Evolutionary conservation across 2,797 vertebrate genomes (phyloP).

Genomic region (Anabas testudineus): DNA sequence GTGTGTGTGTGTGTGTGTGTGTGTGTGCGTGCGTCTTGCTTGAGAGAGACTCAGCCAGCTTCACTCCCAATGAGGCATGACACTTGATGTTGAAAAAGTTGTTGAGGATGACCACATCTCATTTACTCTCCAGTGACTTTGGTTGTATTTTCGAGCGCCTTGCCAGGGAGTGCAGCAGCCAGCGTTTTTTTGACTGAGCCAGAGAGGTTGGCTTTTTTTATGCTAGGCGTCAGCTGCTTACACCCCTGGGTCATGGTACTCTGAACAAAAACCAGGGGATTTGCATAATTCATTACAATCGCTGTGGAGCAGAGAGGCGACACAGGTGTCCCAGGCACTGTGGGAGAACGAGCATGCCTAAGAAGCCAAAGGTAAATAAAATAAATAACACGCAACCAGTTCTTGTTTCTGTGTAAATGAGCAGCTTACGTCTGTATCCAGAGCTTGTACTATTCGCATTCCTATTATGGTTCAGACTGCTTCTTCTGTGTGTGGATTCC

Average conservation of each 20-base stretch:
- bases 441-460: conserved; percentile 12
- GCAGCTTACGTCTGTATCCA: conserved; percentile 35
- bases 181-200: conserved; percentile 48
- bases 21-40: conserved; percentile 23
- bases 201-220: conserved; percentile 51
- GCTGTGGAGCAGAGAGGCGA: conserved; percentile 67
- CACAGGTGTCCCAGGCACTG: conserved; percentile 70
- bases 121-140: conserved; percentile 35
- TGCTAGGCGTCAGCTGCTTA: conserved; percentile 71
- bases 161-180: conserved; percentile 43
- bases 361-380: conserved; percentile 81
- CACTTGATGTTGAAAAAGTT: conserved; percentile 51
- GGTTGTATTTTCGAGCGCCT: conserved; percentile 49
- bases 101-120: conserved; percentile 58
- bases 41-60: conserved; percentile 39
- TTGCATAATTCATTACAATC: conserved; percentile 84
- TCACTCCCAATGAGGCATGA: conserved; percentile 60
- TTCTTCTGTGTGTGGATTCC: conserved; percentile 19
- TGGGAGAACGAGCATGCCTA: conserved; percentile 79
- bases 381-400: conserved; percentile 37
- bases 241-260: conserved; percentile 75
- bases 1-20: conserved; percentile 21
- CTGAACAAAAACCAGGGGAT: conserved; percentile 77
- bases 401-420: conserved; percentile 48
- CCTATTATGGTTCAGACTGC: not conserved